Evolutionary conservation across 2,113 vertebrate genomes (phyloP), one percentile per base, ranked within the genome.

Genomic region (Stegostoma tigrinum): DNA sequence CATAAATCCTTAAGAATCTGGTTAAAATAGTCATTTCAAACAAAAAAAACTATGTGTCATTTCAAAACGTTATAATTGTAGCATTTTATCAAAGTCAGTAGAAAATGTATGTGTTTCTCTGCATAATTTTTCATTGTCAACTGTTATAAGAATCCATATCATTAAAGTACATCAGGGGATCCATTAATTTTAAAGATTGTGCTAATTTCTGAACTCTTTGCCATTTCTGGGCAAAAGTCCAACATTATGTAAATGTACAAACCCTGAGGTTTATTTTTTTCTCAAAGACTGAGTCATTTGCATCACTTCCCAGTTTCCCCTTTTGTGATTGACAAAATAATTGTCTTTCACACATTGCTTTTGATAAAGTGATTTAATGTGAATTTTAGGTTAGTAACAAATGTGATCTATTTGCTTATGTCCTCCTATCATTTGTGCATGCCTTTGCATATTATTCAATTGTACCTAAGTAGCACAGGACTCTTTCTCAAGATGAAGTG

Each of bases 81-180:
- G 48, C 42, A 86, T 19, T 86, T 48, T 10, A 27, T 86, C 85
- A 86, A 86, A 52, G 2, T 30, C 48, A 55, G 30, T 30, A 55
- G 48, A 48, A 89, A 52, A 34, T 89, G 24, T 55, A 55, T 34
- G 24, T 55, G 86, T 89, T 89, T 55, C 45, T 87, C 45, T 27
- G 48, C 12, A 55, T 52, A 89, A 89, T 89, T 55, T 55, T 89
- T 89, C 86, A 89, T 89, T 55, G 48, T 89, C 86, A 89, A 89
- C 86, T 89, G 30, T 55, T 55, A 48, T 89, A 89, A 89, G 55
- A 89, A 34, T 55, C 48, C 86, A 89, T 55, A 30, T 30, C 8
- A 55, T 55, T 89, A 89, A 89, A 55, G 48, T 10, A 89, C 48
- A 55, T 89, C 0, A 42, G 45, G 48, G 7, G 24, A 55, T 89